Evolutionary conservation across 2,888 invertebrate genomes (phyloP).

Genomic region (Unio delphinus): DNA sequence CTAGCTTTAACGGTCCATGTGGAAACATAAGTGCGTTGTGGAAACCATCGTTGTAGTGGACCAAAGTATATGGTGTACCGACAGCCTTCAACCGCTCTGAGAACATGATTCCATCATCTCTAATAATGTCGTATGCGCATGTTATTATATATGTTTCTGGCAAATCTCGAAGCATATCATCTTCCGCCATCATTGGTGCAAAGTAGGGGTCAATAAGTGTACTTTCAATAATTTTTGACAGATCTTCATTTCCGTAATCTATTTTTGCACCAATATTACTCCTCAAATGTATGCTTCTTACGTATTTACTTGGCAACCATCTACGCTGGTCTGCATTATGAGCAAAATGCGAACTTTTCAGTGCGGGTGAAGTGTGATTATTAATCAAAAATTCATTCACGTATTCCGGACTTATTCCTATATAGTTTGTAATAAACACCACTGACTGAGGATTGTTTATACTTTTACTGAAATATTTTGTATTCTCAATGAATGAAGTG

Average conservation of each 20-base stretch:
- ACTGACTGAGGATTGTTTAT: slow-evolving; percentile 34
- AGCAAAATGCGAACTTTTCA: slow-evolving; percentile 35
- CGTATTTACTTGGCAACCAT: slow-evolving; percentile 35
- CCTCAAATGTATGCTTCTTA: slow-evolving; percentile 26
- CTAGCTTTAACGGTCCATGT: slow-evolving; percentile 42
- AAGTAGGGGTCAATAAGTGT: slow-evolving; percentile 43
- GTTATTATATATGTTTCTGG: slow-evolving; percentile 66
- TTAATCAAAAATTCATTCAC: slow-evolving; percentile 31
- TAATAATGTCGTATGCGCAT: slow-evolving; percentile 67
- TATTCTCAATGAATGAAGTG: slow-evolving; percentile 39
- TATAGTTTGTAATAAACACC: slow-evolving; percentile 39
- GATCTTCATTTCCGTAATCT: slow-evolving; percentile 25
- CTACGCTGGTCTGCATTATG: slow-evolving; percentile 27
- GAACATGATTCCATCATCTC: slow-evolving; percentile 69
- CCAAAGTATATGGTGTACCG: slow-evolving; percentile 49
- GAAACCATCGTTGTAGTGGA: slow-evolving; percentile 50
- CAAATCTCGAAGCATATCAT: slow-evolving; percentile 45
- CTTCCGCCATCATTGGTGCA: slow-evolving; percentile 64
- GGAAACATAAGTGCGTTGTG: slow-evolving; percentile 50
- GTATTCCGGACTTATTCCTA: slow-evolving; percentile 30
- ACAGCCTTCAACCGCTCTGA: slow-evolving; percentile 54
- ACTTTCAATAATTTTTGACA: slow-evolving; percentile 31
- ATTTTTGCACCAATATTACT: slow-evolving; percentile 5
- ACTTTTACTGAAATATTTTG: slow-evolving; percentile 37
- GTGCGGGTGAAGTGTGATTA: slow-evolving; percentile 39